Evolutionary conservation across 92 coral and sea anemone species (phyloP).

Genomic region (Muricea muricata): DNA sequence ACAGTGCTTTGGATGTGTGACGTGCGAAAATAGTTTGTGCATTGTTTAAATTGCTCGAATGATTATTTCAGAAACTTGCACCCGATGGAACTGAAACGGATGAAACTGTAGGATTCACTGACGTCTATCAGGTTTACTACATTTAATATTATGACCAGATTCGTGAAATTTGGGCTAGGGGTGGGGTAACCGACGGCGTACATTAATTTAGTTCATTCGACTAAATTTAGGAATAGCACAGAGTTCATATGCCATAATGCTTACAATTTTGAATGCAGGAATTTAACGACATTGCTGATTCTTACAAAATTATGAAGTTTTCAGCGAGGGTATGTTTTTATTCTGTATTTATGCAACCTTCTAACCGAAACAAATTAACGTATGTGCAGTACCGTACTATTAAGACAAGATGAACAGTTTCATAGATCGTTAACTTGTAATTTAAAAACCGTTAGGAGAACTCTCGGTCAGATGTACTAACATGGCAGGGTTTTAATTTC

Average conservation of each 20-base stretch:
- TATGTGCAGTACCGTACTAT: too few relatives aligned
- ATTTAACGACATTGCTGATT: conserved; percentile 85
- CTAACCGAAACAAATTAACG: too few relatives aligned
- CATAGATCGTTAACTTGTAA: too few relatives aligned
- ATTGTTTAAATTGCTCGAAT: background rate
- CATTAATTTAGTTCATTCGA: too few relatives aligned
- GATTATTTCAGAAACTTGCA: conserved; percentile 51
- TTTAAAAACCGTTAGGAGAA: too few relatives aligned
- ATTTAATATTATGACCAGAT: too few relatives aligned
- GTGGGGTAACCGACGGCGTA: too few relatives aligned
- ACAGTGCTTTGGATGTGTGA: too few relatives aligned
- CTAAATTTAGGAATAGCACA: background rate
- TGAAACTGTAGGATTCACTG: conserved; percentile 74
- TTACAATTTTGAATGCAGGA: conserved; percentile 62
- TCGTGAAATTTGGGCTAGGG: background rate
- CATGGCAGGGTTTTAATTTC: too few relatives aligned
- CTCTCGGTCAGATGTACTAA: too few relatives aligned
- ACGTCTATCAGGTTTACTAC: conserved; percentile 76
- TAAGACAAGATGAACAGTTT: too few relatives aligned
- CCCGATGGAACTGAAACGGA: conserved; percentile 75
- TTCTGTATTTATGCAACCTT: too few relatives aligned
- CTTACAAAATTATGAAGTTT: conserved; percentile 92
- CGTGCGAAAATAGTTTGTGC: background rate
- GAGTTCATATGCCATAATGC: background rate
- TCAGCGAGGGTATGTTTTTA: conserved; percentile 76